Base-by-base conservation (phyloP, 2,113 vertebrate genomes). In the Lepisosteus osseus region DNA sequence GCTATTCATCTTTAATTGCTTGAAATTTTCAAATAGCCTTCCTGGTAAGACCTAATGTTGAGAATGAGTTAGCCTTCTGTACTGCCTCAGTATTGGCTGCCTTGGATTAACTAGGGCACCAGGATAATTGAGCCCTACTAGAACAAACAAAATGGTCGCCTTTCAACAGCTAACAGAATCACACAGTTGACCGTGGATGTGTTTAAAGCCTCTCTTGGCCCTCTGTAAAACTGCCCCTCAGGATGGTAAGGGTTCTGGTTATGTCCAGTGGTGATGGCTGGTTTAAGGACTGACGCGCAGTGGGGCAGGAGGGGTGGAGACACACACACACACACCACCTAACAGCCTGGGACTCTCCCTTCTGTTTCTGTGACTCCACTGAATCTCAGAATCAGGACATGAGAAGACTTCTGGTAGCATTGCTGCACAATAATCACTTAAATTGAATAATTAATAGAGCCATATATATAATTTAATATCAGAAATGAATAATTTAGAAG, bases 371-470 rank as follows among this genome's bases (percentile, higher is more conserved):
- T 51, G 47, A 51, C 5, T 51, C 55, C 47, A 45, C 11, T 54
- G 40, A 7, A n/a, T 66, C 43, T n/a, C 2, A 59, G 9, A 45
- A n/a, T 47, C 44, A n/a, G 6, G 9, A 51, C 1, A 6, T 5
- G 47, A 51, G 47, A 51, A 4, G 9, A 41, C 44, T 61, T 69
- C 41, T 63, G 45, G n/a, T 17, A 15, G 68, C 40, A 68, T 54
- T 29, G 40, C 9, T 2, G 59, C 41, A 15, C 47, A 64, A 29
- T 74, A 74, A 69, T 74, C 72, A 63, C n/a, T 42, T 57, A 51
- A n/a, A n/a, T 44, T 74, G 69, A 74, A 74, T 74, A 67, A 74
- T 74, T 68, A 40, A 74, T 74, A 61, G 65, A 41, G 67, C 51
- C 41, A 4, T 42, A 74, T 74, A 47, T 69, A 74, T 74, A 74